phyloP scores from a whole-genome alignment of 2,888 invertebrate species.

The Aleiodes leptofemur region DNA sequence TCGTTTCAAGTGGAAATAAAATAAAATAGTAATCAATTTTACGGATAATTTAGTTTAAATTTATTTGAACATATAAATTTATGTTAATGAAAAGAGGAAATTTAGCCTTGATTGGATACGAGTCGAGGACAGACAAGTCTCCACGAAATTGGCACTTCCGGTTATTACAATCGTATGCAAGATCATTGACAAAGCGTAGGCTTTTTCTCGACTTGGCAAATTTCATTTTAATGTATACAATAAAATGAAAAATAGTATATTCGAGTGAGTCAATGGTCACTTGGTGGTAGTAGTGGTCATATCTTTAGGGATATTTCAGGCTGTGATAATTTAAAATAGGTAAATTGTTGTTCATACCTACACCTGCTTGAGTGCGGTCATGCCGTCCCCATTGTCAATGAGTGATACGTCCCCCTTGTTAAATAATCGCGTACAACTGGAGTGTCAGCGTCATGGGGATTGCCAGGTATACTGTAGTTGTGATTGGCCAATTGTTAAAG shows the following conservation, averaged over 20 bases:
- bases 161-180: slow-evolving; percentile 42
- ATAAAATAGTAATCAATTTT: neutral
- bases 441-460: neutral
- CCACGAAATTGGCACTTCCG: slow-evolving; percentile 51
- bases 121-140: slow-evolving; percentile 32
- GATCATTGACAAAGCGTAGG: slow-evolving; percentile 22
- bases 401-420: neutral
- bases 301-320: too few species aligned
- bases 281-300: too few species aligned
- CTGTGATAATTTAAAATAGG: too few species aligned
- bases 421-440: slow-evolving; percentile 3
- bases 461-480: slow-evolving; percentile 15
- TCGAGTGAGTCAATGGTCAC: too few species aligned
- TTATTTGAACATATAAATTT: neutral
- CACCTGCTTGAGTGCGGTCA: neutral
- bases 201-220: neutral
- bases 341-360: too few species aligned
- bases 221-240: neutral
- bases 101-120: slow-evolving; percentile 30
- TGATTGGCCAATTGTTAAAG: slow-evolving; percentile 15
- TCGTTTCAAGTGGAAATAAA: neutral
- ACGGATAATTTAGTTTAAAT: slow-evolving; percentile 4
- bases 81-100: slow-evolving; percentile 18
- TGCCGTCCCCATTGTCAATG: slow-evolving; percentile 9
- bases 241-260: neutral